phyloP scores from a whole-genome alignment of 2,113 vertebrate species.

The Crotalus viridis region DNA sequence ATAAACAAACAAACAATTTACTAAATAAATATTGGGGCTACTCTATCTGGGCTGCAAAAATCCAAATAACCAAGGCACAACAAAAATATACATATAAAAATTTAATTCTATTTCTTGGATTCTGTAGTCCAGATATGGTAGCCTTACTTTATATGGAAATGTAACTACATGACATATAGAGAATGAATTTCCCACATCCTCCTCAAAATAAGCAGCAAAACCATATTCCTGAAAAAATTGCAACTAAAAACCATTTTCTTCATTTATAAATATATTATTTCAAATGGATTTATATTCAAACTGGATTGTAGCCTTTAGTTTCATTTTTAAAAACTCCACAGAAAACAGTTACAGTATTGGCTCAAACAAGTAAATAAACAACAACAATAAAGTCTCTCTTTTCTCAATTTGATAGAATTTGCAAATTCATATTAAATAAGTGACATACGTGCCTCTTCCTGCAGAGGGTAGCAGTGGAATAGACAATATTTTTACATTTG shows the following conservation, averaged over 20 bases:
- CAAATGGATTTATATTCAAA: not conserved
- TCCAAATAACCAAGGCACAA: not conserved
- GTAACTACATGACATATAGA: not conserved
- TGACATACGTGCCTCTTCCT: not conserved
- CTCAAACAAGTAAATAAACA: not conserved
- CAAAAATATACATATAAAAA: not conserved
- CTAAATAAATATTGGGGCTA: not conserved
- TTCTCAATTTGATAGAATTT: not conserved
- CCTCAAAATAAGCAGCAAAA: not conserved
- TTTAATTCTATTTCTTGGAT: not conserved
- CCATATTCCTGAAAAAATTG: not conserved
- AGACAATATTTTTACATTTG: not conserved
- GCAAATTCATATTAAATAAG: not conserved
- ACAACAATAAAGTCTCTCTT: not conserved
- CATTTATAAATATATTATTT: not conserved
- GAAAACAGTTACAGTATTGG: not conserved
- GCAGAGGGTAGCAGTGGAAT: slow-evolving; percentile 14
- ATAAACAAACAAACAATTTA: not conserved
- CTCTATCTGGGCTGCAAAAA: not conserved
- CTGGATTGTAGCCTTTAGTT: not conserved
- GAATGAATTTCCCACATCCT: not conserved
- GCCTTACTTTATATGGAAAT: not conserved
- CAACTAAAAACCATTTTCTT: not conserved
- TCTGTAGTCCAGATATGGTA: not conserved
- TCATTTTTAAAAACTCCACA: not conserved